Percentiles rank a stretch among this genome's conserved stretches.
Evolutionary conservation across 2,797 vertebrate species (phyloP).

Genomic region (Eulemur albifrons): DNA sequence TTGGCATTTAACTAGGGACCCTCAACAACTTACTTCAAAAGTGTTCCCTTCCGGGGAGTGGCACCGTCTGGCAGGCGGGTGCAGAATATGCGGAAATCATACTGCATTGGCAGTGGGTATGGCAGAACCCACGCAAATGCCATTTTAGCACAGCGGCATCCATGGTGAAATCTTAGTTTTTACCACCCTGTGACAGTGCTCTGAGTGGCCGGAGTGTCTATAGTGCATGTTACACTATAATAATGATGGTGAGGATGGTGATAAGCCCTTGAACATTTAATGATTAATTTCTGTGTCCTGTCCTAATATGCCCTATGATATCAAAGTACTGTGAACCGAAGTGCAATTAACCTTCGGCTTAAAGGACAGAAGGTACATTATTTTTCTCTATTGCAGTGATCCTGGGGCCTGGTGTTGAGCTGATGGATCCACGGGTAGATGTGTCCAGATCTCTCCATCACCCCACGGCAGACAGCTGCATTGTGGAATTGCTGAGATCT

Average conservation of each 20-base stretch:
- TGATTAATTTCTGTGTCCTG: background rate
- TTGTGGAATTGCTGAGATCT: background rate
- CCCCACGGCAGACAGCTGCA: background rate
- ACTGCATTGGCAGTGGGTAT: background rate
- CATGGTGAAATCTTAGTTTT: background rate
- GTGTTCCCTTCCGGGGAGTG: background rate
- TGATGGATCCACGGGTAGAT: background rate
- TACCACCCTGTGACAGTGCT: background rate
- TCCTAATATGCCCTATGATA: background rate
- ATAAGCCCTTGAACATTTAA: background rate
- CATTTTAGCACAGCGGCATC: background rate
- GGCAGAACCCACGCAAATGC: background rate
- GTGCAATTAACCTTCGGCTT: background rate
- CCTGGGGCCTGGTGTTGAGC: background rate
- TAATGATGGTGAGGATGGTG: background rate
- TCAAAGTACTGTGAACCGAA: background rate
- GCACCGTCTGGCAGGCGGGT: background rate
- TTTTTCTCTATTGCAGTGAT: background rate
- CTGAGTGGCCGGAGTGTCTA: background rate
- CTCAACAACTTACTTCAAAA: background rate
- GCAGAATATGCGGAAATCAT: background rate
- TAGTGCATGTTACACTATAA: background rate
- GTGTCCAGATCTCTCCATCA: background rate
- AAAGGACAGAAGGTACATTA: background rate
- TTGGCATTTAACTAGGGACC: background rate